Base-by-base conservation (phyloP, 2,888 invertebrate species). In the Platerodrilus igneus region DNA sequence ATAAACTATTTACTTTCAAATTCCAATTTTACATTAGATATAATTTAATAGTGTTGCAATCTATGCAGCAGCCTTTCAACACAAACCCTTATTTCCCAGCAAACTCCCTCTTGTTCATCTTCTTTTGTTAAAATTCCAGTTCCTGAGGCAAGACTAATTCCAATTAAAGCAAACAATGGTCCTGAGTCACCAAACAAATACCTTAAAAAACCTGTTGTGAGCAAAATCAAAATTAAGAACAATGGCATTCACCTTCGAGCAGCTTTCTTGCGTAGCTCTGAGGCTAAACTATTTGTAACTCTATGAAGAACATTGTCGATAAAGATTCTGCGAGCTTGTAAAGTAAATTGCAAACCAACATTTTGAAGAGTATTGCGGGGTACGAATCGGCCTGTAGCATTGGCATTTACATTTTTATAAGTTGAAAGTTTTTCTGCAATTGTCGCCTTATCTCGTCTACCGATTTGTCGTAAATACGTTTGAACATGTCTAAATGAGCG, bases 91-190 rank as follows among this genome's bases (percentile, higher is more conserved):
- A 87, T 86, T 71, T 86, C 85, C 76, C 79, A 80, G 56, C 86
- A 86, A 21, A 86, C 76, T 23, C 81, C 81, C 67, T 86, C 86
- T 17, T 84, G 62, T 67, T 86, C 84, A 61, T 86, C 83, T 56
- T 86, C 82, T 58, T 81, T 82, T 1, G 83, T 84, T 15, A 87
- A 61, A 41, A 85, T 77, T 10, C 85, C 84, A 29, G 78, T 77
- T 3, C 83, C 83, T 4, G 83, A 80, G 6, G 83, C 84, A 51
- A 86, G 65, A 38, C 83, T 82, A 1, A 85, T 78, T 4, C 85
- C 82, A 39, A 86, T 80, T 10, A 86, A 62, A 4, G 85, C 83
- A 58, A 86, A 83, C 54, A 85, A 82, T 3, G 85, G 84, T 5
- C 76, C 77, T 0, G 83, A 79, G 62, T 84, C 80, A 0, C 83